These are phyloP conservation scores for Columba janthina DNA, from an alignment of 2,113 vertebrate species.

Conservation along the genomic window DNA sequence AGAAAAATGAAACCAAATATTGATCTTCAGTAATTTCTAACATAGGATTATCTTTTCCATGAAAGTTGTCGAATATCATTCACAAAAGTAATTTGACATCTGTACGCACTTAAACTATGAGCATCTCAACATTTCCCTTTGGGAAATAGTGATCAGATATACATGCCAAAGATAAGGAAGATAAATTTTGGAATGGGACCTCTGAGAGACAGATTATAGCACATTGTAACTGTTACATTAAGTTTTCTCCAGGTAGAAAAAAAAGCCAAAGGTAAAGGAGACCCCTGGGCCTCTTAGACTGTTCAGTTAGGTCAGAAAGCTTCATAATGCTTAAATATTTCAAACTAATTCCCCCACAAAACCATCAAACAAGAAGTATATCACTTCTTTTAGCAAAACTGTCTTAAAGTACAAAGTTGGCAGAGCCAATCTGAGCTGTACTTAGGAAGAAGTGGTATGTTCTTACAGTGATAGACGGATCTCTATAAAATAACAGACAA, in stretches of 20 bases:
- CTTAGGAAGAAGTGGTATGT: neutral
- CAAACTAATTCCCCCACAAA: neutral
- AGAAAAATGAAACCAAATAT: neutral
- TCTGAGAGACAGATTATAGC: neutral
- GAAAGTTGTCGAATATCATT: neutral
- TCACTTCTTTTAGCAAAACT: neutral
- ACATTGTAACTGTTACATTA: neutral
- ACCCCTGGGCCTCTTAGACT: neutral
- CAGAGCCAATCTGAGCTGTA: neutral
- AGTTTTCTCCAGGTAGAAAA: neutral
- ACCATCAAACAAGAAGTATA: neutral
- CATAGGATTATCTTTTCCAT: neutral
- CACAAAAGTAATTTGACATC: slow-evolving; percentile 19
- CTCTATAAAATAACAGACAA: neutral
- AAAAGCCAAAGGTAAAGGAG: neutral
- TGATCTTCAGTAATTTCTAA: neutral
- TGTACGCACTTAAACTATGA: neutral
- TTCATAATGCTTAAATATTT: neutral
- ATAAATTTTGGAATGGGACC: slow-evolving; percentile 19
- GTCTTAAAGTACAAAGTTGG: neutral
- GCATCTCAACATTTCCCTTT: neutral
- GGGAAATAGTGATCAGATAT: slow-evolving; percentile 18
- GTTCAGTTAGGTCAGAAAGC: neutral
- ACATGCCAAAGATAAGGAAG: neutral
- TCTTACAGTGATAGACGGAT: neutral